These are phyloP conservation scores for Pachliopta kotzebuea DNA, from an alignment of 2,888 invertebrate species.

Conservation along the genomic window DNA sequence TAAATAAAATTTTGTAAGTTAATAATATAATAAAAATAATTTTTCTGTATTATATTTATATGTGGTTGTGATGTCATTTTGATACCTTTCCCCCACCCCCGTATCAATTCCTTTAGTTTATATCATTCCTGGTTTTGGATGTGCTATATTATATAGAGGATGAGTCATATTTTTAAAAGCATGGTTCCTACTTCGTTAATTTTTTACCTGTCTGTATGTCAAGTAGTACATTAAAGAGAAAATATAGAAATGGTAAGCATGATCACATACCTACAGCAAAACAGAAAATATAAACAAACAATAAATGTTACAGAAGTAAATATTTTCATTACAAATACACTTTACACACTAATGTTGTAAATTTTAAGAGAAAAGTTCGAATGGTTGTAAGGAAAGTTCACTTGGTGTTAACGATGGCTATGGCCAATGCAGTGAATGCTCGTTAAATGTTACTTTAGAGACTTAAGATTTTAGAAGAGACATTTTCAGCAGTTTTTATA, in stretches of 20 bases:
- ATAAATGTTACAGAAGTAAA: neutral
- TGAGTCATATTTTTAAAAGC: neutral
- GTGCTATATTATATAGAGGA: neutral
- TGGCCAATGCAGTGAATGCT: too few species aligned
- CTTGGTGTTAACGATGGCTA: too few species aligned
- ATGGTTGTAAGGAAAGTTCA: too few species aligned
- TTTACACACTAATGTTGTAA: too few species aligned
- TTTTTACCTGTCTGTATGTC: neutral
- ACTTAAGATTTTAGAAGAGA: too few species aligned
- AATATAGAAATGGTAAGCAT: neutral
- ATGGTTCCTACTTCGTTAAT: neutral
- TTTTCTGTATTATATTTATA: constrained; percentile 70
- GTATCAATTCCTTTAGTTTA: constrained; percentile 25
- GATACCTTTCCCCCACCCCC: constrained; percentile 35
- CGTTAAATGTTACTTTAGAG: too few species aligned
- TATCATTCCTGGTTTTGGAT: constrained; percentile 1
- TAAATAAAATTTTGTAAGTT: constrained; percentile 72
- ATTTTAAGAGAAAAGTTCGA: too few species aligned
- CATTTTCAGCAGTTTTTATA: too few species aligned
- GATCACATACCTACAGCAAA: neutral
- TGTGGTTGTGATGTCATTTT: constrained; percentile 54
- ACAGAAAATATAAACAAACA: neutral
- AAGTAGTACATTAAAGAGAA: neutral
- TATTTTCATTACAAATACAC: neutral
- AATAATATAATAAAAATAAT: constrained; percentile 71